A percentile compares a stretch with the other conserved stretches of the same genome.
Evolutionary conservation across 2,113 vertebrate species (phyloP).

Genomic region (Brachirus orientalis): DNA sequence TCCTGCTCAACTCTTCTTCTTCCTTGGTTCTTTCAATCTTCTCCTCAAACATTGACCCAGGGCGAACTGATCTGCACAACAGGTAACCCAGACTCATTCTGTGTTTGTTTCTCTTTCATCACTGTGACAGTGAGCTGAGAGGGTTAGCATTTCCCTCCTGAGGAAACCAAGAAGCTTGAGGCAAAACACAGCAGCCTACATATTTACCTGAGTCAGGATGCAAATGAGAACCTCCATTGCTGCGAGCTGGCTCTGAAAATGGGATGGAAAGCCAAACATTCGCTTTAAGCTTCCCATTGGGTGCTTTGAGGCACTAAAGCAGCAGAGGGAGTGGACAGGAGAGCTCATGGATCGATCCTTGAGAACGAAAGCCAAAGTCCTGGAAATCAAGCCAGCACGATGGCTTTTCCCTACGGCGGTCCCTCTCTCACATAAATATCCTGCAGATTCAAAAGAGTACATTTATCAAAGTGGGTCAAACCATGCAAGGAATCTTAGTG

Average conservation of each 20-base stretch:
- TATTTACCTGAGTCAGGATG: slow-evolving; percentile 53
- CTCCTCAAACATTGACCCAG: slow-evolving; percentile 19
- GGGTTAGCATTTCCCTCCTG: slow-evolving; percentile 27
- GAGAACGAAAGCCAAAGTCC: slow-evolving; percentile 46
- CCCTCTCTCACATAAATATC: slow-evolving; percentile 30
- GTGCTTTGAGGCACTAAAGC: slow-evolving; percentile 27
- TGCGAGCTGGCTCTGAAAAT: slow-evolving; percentile 45
- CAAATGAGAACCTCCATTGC: slow-evolving; percentile 28
- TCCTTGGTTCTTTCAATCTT: slow-evolving; percentile 6
- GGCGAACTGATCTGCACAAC: slow-evolving; percentile 33
- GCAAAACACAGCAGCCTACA: slow-evolving; percentile 48
- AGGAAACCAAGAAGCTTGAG: slow-evolving; percentile 29
- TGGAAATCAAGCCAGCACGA: slow-evolving; percentile 33
- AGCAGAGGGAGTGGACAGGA: slow-evolving; percentile 33
- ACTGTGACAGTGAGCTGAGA: slow-evolving; percentile 26
- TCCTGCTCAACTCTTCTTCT: neutral
- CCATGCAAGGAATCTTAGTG: slow-evolving; percentile 27
- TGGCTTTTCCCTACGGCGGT: slow-evolving; percentile 4
- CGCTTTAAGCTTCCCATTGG: slow-evolving; percentile 40
- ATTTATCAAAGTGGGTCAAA: slow-evolving; percentile 70
- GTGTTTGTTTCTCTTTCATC: slow-evolving; percentile 65
- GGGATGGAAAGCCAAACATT: slow-evolving; percentile 44
- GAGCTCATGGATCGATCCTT: slow-evolving; percentile 52
- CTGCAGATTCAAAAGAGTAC: slow-evolving; percentile 37
- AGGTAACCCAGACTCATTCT: slow-evolving; percentile 34